Evolutionary conservation across 2,888 invertebrate genomes (phyloP).

Genomic region (Blastobasis lacticolella): DNA sequence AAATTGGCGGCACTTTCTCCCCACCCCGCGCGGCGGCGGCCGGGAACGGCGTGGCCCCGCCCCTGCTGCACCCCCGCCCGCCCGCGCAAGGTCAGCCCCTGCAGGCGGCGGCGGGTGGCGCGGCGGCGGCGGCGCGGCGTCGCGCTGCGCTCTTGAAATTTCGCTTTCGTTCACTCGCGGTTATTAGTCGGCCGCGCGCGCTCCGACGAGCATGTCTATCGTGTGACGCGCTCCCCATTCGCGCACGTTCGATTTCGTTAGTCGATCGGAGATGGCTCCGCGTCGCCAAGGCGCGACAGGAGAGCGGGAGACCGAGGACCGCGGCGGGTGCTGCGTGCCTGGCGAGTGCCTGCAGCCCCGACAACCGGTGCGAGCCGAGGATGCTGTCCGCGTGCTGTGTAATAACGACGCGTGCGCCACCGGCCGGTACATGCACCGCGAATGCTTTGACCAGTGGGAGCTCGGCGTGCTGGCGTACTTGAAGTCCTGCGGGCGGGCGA

Average conservation of each 20-base stretch:
- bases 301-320: conserved; percentile 64
- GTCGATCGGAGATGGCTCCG: conserved; percentile 61
- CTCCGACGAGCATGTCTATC: conserved; percentile 74
- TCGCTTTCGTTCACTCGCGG: conserved; percentile 78
- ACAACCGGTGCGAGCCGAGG: conserved; percentile 77
- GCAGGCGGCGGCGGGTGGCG: conserved; percentile 38
- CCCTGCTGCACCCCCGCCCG: conserved; percentile 39
- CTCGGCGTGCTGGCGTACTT: conserved; percentile 89
- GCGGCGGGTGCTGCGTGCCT: conserved; percentile 86
- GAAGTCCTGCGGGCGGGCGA: conserved; percentile 91
- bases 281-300: conserved; percentile 68
- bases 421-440: conserved; percentile 96
- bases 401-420: conserved; percentile 93
- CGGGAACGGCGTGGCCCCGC: conserved; percentile 41
- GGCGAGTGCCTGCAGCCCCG: conserved; percentile 87
- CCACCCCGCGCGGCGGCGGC: conserved; percentile 40
- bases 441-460: conserved; percentile 97
- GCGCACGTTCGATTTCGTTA: conserved; percentile 64
- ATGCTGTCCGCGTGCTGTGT: conserved; percentile 92
- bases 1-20: conserved; percentile 69
- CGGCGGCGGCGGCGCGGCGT: conserved; percentile 48
- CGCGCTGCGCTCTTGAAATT: conserved; percentile 79
- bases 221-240: conserved; percentile 65
- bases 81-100: conserved; percentile 24
- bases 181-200: conserved; percentile 76